phyloP scores from a whole-genome alignment of 1,140 invertebrate species.

The Leptopilina clavipes region DNA sequence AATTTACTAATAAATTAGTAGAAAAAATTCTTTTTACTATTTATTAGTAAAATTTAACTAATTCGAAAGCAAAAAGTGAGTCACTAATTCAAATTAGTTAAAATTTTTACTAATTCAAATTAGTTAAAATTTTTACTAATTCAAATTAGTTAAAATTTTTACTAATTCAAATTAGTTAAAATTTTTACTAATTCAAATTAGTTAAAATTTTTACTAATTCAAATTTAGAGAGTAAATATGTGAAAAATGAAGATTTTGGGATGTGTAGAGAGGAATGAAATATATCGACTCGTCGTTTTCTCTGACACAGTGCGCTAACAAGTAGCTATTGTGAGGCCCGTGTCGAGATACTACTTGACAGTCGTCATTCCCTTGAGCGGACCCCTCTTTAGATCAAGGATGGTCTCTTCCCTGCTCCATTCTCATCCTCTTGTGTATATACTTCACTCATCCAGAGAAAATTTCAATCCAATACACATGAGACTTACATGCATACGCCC shows the following conservation, averaged over 20 bases:
- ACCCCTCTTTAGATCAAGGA: conserved; percentile 59
- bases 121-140: too few relatives aligned
- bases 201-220: too few relatives aligned
- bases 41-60: too few relatives aligned
- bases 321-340: conserved; percentile 67
- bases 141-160: too few relatives aligned
- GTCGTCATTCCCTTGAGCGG: conserved; percentile 49
- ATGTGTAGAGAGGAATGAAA: neutral
- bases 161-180: too few relatives aligned
- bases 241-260: conserved; percentile 1
- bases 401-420: conserved; percentile 43
- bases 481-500: conserved; percentile 9
- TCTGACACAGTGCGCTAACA: conserved; percentile 59
- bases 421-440: conserved; percentile 39
- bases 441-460: conserved; percentile 28
- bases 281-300: conserved; percentile 40
- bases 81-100: too few relatives aligned
- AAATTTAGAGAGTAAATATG: too few relatives aligned
- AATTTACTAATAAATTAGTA: too few relatives aligned
- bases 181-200: too few relatives aligned
- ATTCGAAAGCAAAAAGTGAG: too few relatives aligned
- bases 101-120: too few relatives aligned
- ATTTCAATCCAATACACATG: conserved; percentile 26
- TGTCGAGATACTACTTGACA: conserved; percentile 71
- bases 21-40: too few relatives aligned